phyloP scores from a whole-genome alignment of 2,113 vertebrate species.

The Nibea coibor region DNA sequence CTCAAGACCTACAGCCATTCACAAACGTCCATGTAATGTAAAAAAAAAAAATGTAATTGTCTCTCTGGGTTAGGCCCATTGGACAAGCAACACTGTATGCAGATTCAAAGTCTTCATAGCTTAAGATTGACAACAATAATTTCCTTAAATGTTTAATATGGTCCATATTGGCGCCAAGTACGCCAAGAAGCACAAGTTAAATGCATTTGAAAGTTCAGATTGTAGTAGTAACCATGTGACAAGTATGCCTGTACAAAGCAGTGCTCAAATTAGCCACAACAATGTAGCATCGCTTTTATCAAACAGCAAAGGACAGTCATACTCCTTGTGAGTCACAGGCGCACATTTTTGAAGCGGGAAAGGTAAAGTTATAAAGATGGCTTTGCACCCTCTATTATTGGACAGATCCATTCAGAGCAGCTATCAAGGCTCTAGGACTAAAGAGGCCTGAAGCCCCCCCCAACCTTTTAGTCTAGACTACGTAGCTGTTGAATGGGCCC shows the following conservation, averaged over 20 bases:
- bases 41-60: not conserved
- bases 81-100: not conserved
- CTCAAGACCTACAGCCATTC: not conserved
- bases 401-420: not conserved
- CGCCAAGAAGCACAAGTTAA: not conserved
- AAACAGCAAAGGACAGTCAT: not conserved
- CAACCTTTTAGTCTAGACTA: conserved; percentile 32
- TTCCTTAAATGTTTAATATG: no score
- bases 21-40: not conserved
- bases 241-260: not conserved
- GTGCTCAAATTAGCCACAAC: not conserved
- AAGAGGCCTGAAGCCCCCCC: not conserved
- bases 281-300: not conserved
- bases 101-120: not conserved
- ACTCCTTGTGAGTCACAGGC: not conserved
- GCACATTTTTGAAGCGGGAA: not conserved
- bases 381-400: not conserved
- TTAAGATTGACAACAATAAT: not conserved
- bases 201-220: no score
- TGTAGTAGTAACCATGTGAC: not conserved
- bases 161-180: no score
- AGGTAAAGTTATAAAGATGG: not conserved
- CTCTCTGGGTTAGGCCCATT: not conserved
- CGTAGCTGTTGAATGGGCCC: conserved; percentile 13
- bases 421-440: not conserved